Conservation (phyloP, 2,888 invertebrate species). For the Abscondita cerata region DNA sequence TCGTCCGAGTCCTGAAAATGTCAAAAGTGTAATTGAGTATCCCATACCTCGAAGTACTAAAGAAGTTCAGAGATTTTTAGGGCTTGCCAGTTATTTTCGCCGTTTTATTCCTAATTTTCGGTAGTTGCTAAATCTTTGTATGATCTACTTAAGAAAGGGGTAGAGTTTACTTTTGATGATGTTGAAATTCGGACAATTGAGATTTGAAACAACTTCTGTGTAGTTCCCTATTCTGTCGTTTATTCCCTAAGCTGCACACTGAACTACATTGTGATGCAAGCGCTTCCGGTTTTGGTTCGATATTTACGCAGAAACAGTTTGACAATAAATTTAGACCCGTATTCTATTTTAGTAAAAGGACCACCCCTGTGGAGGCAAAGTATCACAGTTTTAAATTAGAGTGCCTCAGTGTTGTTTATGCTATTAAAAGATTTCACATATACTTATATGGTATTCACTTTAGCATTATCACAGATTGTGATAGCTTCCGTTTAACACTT, state of each 20-base stretch:
- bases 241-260: neutral
- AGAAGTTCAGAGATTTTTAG: conserved; percentile 19
- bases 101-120: conserved; percentile 10
- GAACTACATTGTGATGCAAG: conserved; percentile 17
- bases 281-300: neutral
- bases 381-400: conserved; percentile 36
- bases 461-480: conserved; percentile 23
- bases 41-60: conserved; percentile 11
- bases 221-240: neutral
- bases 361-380: conserved; percentile 28
- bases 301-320: too few species aligned
- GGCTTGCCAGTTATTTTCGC: conserved; percentile 16
- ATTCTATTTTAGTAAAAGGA: conserved; percentile 17
- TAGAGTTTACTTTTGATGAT: neutral
- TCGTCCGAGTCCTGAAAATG: neutral
- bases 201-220: neutral
- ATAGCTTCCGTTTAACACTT: conserved; percentile 26
- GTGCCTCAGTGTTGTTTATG: conserved; percentile 31
- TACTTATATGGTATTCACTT: conserved; percentile 31
- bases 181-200: neutral
- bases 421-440: conserved; percentile 25
- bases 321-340: conserved; percentile 9
- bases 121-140: neutral
- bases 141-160: conserved; percentile 4
- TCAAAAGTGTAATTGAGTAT: conserved; percentile 11